These are phyloP conservation scores for Kryptolebias marmoratus DNA, from an alignment of 2,113 vertebrate genomes.

Conservation along the genomic window DNA sequence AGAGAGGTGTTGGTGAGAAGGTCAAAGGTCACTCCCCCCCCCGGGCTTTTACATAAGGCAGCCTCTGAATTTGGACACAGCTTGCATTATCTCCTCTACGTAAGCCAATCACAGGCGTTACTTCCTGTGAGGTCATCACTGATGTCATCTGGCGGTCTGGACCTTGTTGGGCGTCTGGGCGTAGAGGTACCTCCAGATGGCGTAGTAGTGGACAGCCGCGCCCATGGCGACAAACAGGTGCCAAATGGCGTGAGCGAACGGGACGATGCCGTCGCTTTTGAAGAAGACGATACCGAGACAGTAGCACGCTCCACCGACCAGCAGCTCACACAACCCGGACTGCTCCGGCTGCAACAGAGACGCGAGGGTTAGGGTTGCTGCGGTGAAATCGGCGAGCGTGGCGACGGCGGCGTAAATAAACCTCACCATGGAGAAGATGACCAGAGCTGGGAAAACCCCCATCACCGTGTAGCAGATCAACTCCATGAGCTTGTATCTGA, in stretches of 20 bases:
- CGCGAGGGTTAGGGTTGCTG: neutral
- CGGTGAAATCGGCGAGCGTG: neutral
- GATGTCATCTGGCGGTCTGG: slow-evolving; percentile 83
- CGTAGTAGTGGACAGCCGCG: slow-evolving; percentile 93
- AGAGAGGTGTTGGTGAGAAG: neutral
- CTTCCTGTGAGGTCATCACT: slow-evolving; percentile 55
- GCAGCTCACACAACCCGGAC: slow-evolving; percentile 88
- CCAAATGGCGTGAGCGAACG: slow-evolving; percentile 97
- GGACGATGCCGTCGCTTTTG: slow-evolving; percentile 94
- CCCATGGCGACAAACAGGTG: slow-evolving; percentile 93
- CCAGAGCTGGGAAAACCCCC: slow-evolving; percentile 91
- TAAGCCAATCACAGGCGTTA: slow-evolving; percentile 20
- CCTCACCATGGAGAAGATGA: slow-evolving; percentile 95
- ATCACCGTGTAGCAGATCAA: slow-evolving; percentile 92
- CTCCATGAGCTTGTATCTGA: slow-evolving; percentile 94
- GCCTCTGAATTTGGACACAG: slow-evolving; percentile 40
- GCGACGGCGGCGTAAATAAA: neutral
- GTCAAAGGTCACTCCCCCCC: neutral
- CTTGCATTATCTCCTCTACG: slow-evolving; percentile 19
- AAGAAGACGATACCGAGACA: slow-evolving; percentile 94
- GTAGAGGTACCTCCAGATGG: slow-evolving; percentile 96
- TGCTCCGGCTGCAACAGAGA: slow-evolving; percentile 85
- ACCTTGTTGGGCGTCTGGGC: slow-evolving; percentile 75
- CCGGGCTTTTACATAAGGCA: slow-evolving; percentile 17
- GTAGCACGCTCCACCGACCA: slow-evolving; percentile 89